phyloP scores from a whole-genome alignment of 92 coral and sea anemone species.

The Epizoanthus scotinus region DNA sequence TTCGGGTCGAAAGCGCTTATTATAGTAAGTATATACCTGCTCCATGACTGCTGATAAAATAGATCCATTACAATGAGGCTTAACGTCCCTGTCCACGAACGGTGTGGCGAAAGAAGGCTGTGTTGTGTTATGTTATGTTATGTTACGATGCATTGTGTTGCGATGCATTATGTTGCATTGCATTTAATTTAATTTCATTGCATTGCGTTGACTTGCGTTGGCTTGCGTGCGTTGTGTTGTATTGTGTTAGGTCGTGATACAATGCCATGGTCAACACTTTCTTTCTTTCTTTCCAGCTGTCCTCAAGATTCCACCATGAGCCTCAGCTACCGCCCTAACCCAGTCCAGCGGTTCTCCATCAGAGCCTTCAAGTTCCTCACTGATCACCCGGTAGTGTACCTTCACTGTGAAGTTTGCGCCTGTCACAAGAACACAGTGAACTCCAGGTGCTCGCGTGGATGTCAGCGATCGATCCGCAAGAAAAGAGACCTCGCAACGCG shows the following conservation, averaged over 20 bases:
- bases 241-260: not conserved
- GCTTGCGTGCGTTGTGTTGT: not conserved
- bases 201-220: not conserved
- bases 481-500: slow-evolving; percentile 19
- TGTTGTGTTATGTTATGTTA: not conserved
- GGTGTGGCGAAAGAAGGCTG: too few species aligned
- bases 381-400: slow-evolving; percentile 29
- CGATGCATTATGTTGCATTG: not conserved
- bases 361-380: not conserved
- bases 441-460: slow-evolving; percentile 48
- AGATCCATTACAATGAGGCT: too few species aligned
- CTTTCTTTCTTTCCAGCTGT: slow-evolving; percentile 24
- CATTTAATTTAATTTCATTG: not conserved
- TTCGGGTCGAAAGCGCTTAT: too few species aligned
- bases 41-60: too few species aligned
- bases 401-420: slow-evolving; percentile 43
- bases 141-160: not conserved
- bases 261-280: not conserved
- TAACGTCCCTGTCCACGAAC: too few species aligned
- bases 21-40: too few species aligned
- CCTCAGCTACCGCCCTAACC: slow-evolving; percentile 4
- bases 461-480: not conserved
- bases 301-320: slow-evolving; percentile 33
- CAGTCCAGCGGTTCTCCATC: slow-evolving; percentile 23
- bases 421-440: slow-evolving; percentile 36